These are phyloP conservation scores for Macrosoma leucophasiata DNA, from an alignment of 2,888 invertebrate genomes.

Conservation along the genomic window DNA sequence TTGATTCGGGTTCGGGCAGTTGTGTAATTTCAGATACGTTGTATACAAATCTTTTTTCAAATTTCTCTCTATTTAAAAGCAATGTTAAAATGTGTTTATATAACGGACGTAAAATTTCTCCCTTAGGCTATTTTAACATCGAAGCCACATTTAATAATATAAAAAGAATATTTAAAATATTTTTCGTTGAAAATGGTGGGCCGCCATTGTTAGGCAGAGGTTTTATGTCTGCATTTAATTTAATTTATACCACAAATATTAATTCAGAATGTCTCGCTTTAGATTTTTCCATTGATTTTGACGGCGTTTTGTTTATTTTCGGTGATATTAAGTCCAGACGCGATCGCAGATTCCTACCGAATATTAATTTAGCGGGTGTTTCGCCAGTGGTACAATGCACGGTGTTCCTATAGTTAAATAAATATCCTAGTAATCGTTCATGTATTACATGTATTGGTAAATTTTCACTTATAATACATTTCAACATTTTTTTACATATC, in stretches of 20 bases:
- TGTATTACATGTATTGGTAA: conserved; percentile 1
- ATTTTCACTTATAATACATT: conserved; percentile 17
- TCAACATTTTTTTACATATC: conserved; percentile 12
- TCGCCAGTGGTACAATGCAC: conserved; percentile 25
- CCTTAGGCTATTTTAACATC: conserved; percentile 18
- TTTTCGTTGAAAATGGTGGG: conserved; percentile 23
- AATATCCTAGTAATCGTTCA: conserved; percentile 17
- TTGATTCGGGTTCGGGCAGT: conserved; percentile 21
- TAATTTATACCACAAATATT: too few relatives aligned
- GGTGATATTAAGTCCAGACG: too few relatives aligned
- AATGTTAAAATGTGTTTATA: conserved; percentile 25
- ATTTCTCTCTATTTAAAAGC: conserved; percentile 7
- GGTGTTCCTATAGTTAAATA: conserved; percentile 1
- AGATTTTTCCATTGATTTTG: too few relatives aligned
- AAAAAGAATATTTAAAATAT: conserved; percentile 16
- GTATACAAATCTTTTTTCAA: conserved; percentile 11
- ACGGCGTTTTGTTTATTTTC: too few relatives aligned
- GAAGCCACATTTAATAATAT: conserved; percentile 9
- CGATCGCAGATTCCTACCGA: conserved; percentile 22
- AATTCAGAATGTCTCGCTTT: too few relatives aligned
- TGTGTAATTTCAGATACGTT: conserved; percentile 20
- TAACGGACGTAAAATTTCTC: conserved; percentile 26
- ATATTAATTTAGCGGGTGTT: conserved; percentile 24
- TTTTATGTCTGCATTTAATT: conserved; percentile 21
- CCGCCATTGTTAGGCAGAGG: conserved; percentile 21